Evolutionary conservation across 2,888 invertebrate species (phyloP), one percentile per base, ranked within the genome.

Genomic region (Polia nebulosa): DNA sequence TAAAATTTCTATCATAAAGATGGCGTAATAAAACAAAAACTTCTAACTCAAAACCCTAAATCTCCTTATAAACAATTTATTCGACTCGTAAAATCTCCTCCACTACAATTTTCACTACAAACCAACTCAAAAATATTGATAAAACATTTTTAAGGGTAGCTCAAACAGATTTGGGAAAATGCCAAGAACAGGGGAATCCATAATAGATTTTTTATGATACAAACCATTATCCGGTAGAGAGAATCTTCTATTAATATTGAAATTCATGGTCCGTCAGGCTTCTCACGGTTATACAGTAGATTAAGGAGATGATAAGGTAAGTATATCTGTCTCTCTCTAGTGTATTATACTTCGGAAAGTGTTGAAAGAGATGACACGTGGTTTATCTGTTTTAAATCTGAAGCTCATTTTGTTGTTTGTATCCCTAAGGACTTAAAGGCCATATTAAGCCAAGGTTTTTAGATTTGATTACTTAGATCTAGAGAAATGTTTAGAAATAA

Each of bases 191-290:
- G 63, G 53, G 53, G 70, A 69, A 76, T 78, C 71, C 49, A 44
- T 67, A 81, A 82, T 82, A 81, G 71, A 82, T 80, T 82, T 82
- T 82, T 82, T 80, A 78, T 70, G 83, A 85, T 82, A 84, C 78
- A 84, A 79, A 79, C 85, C 82, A 84, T 87, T 87, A 84, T 78
- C 79, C 82, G 82, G 78, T 81, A 83, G 73, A 82, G 59, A 76
- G 79, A 62, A 65, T 69, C 66, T 58, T 58, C 58, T 74, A 70
- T 79, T 79, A 78, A 76, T 78, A 80, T 76, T 83, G 76, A 84
- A 80, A 76, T 80, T 78, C 61, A 82, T 83, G 87, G 77, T 85
- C 80, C 72, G 82, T 60, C 81, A 72, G 69, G 61, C 76, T 84
- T 87, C 87, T 80, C 86, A 87, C 86, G 85, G 76, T 72, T 75